Evolutionary conservation across 2,888 invertebrate species (phyloP).

Genomic region (Metellina segmentata): DNA sequence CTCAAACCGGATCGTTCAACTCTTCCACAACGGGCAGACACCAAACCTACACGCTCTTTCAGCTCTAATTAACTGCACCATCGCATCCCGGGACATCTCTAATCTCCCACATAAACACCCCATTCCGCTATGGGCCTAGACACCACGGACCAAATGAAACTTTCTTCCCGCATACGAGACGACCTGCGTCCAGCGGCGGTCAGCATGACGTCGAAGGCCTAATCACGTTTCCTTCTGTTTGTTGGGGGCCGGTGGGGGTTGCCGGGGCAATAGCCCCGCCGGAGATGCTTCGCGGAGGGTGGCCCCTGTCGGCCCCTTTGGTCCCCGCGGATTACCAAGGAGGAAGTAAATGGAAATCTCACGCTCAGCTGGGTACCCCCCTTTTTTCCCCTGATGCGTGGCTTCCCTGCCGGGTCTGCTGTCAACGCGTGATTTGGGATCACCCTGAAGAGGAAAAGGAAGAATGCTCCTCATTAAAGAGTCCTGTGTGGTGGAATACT

Average conservation of each 20-base stretch:
- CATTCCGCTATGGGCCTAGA: too few species aligned
- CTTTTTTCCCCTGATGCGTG: not conserved
- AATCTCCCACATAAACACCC: too few species aligned
- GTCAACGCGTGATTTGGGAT: constrained; percentile 58
- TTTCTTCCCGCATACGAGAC: not conserved
- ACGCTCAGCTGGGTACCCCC: constrained; percentile 50
- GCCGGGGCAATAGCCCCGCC: not conserved
- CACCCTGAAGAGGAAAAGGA: constrained; percentile 22
- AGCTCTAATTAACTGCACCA: too few species aligned
- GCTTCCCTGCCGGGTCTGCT: constrained; percentile 36
- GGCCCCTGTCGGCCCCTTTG: constrained; percentile 46
- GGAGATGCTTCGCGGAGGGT: constrained; percentile 37
- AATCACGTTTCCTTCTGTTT: constrained; percentile 45
- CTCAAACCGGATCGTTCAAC: too few species aligned
- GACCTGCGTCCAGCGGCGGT: constrained; percentile 28
- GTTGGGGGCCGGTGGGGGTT: constrained; percentile 40
- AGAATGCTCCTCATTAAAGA: constrained; percentile 20
- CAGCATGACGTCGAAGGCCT: constrained; percentile 24
- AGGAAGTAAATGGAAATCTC: constrained; percentile 65
- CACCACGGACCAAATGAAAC: not conserved
- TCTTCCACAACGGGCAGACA: too few species aligned
- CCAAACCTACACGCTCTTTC: too few species aligned
- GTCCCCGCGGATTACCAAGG: constrained; percentile 16
- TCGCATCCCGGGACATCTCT: too few species aligned
- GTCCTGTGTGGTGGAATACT: constrained; percentile 25